Evolutionary conservation across 2,113 vertebrate species (phyloP).

Genomic region (Oceanodroma tethys): DNA sequence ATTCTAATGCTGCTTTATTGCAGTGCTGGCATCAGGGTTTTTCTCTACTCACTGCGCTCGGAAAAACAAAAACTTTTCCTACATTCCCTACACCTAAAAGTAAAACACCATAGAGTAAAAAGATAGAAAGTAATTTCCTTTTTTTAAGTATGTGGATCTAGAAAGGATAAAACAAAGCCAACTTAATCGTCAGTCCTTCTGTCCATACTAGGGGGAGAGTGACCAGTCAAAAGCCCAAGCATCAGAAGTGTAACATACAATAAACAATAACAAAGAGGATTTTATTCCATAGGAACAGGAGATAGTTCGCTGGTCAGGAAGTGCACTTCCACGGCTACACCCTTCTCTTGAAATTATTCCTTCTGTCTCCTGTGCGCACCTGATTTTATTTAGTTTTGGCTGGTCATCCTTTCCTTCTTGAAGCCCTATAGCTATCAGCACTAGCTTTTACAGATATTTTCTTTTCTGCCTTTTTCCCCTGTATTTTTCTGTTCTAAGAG

Average conservation of each 20-base stretch:
- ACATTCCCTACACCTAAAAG: background rate
- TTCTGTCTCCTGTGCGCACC: background rate
- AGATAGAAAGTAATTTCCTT: background rate
- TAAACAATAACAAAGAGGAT: background rate
- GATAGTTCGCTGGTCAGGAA: background rate
- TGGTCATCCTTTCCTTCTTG: background rate
- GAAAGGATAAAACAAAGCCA: background rate
- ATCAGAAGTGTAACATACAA: background rate
- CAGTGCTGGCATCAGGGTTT: background rate
- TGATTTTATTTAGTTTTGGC: background rate
- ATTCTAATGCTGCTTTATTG: background rate
- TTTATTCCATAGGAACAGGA: background rate
- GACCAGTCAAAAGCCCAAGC: background rate
- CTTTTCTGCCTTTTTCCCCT: background rate
- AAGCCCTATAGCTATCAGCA: background rate
- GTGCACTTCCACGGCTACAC: background rate
- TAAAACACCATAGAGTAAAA: background rate
- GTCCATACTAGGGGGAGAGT: accelerated
- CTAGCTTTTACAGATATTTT: background rate
- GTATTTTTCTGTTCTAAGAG: background rate
- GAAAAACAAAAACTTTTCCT: background rate
- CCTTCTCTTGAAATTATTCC: background rate
- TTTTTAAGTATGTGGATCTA: background rate
- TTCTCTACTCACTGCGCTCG: background rate
- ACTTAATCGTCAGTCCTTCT: background rate